Percentiles rank a stretch among this genome's conserved stretches.
Evolutionary conservation across 2,113 vertebrate species (phyloP).

Genomic region (Copsychus sechellarum): DNA sequence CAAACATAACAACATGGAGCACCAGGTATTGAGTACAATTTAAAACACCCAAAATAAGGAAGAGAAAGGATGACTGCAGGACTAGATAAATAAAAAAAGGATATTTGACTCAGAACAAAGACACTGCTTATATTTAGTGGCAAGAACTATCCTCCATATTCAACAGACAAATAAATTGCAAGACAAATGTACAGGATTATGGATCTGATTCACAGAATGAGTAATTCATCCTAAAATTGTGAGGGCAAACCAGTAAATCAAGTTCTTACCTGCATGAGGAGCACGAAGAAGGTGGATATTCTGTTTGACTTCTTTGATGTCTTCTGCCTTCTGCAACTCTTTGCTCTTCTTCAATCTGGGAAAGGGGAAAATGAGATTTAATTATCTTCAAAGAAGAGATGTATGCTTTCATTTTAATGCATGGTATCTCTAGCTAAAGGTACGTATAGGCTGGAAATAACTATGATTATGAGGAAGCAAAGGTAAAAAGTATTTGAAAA

Average conservation of each 20-base stretch:
- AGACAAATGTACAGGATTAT: not conserved
- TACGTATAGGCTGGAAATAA: not conserved
- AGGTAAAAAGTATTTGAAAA: not conserved
- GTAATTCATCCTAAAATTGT: not conserved
- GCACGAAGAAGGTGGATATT: conserved; percentile 95
- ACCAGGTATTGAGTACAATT: not conserved
- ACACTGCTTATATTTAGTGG: not conserved
- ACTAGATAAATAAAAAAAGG: not conserved
- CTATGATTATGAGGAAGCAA: not conserved
- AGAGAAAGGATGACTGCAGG: not conserved
- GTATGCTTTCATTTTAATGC: not conserved
- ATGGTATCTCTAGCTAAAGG: not conserved
- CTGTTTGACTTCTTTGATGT: conserved; percentile 93
- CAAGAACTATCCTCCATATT: not conserved
- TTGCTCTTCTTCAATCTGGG: conserved; percentile 91
- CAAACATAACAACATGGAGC: not conserved
- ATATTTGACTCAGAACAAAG: not conserved
- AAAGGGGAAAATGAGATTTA: not conserved
- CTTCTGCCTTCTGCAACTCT: conserved; percentile 89
- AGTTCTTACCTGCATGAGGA: conserved; percentile 85
- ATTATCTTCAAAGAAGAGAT: not conserved
- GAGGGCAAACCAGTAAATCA: not conserved
- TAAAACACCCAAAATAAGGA: not conserved
- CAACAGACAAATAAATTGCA: not conserved
- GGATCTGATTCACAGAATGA: not conserved